These are phyloP conservation scores for Aptenodytes forsteri DNA, from an alignment of 2,113 vertebrate genomes.

Conservation along the genomic window DNA sequence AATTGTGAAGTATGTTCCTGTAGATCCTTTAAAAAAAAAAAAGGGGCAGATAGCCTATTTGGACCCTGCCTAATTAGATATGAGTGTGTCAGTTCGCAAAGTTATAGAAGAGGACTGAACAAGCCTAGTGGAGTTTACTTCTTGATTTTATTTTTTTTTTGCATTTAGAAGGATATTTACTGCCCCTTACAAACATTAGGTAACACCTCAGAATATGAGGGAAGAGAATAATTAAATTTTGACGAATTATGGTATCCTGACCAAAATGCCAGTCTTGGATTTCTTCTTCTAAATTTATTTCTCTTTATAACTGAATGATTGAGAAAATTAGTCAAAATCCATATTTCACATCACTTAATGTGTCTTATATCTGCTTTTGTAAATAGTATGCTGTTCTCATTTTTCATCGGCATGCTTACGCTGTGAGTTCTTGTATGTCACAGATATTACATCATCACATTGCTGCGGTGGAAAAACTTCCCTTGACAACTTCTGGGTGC, in stretches of 20 bases:
- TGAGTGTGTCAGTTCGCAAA: background rate
- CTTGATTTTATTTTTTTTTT: background rate
- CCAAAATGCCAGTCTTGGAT: background rate
- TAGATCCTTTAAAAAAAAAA: background rate
- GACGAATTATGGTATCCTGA: background rate
- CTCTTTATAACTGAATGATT: background rate
- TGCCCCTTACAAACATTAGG: background rate
- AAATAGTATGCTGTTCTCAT: background rate
- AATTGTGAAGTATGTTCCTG: background rate
- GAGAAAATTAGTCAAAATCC: background rate
- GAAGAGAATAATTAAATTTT: background rate
- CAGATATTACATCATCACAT: slow-evolving; percentile 98
- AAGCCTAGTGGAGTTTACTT: background rate
- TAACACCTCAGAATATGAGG: background rate
- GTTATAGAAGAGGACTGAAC: background rate
- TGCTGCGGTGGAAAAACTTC: slow-evolving; percentile 91
- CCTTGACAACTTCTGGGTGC: slow-evolving; percentile 92
- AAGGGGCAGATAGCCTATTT: background rate
- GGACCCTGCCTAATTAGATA: background rate
- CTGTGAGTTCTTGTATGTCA: background rate
- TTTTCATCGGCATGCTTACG: background rate
- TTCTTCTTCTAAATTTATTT: background rate
- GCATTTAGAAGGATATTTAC: background rate
- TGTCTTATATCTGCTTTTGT: background rate
- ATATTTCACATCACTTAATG: background rate